These are phyloP conservation scores for Pristionchus arcanus DNA, from an alignment of 2,888 invertebrate genomes.

Conservation along the genomic window DNA sequence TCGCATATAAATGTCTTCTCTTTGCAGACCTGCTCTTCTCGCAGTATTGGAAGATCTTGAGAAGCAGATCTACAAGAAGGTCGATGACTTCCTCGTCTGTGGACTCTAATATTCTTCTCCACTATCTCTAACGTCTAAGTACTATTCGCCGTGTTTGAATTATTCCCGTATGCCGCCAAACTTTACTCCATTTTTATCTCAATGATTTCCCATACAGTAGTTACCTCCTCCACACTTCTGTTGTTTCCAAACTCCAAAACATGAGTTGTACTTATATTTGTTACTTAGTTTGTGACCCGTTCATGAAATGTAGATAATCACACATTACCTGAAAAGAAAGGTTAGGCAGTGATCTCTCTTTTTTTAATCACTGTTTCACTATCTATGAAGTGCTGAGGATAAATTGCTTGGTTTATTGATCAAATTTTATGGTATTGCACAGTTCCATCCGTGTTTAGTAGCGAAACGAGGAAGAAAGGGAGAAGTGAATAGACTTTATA, in stretches of 20 bases:
- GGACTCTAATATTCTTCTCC: neutral
- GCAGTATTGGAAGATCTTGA: slow-evolving; percentile 52
- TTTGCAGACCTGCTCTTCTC: slow-evolving; percentile 27
- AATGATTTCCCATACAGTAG: neutral
- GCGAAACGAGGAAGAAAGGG: neutral
- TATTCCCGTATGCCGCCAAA: neutral
- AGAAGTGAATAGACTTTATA: slow-evolving; percentile 34
- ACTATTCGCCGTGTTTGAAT: neutral
- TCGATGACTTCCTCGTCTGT: slow-evolving; percentile 42
- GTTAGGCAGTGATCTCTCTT: neutral
- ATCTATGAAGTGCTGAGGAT: neutral
- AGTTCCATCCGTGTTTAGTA: neutral
- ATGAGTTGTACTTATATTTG: slow-evolving; percentile 36
- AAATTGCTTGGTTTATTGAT: neutral
- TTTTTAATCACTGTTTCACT: neutral
- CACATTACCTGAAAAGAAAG: neutral
- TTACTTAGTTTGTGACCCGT: slow-evolving; percentile 28
- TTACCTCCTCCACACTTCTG: neutral
- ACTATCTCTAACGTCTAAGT: neutral
- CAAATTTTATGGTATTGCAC: neutral
- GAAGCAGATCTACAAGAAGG: slow-evolving; percentile 39
- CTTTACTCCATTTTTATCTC: neutral
- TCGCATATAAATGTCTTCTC: neutral
- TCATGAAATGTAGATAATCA: neutral
- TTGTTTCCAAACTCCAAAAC: slow-evolving; percentile 7